These are phyloP conservation scores for Alaudala cheleensis DNA, from an alignment of 2,113 vertebrate species.

Conservation along the genomic window DNA sequence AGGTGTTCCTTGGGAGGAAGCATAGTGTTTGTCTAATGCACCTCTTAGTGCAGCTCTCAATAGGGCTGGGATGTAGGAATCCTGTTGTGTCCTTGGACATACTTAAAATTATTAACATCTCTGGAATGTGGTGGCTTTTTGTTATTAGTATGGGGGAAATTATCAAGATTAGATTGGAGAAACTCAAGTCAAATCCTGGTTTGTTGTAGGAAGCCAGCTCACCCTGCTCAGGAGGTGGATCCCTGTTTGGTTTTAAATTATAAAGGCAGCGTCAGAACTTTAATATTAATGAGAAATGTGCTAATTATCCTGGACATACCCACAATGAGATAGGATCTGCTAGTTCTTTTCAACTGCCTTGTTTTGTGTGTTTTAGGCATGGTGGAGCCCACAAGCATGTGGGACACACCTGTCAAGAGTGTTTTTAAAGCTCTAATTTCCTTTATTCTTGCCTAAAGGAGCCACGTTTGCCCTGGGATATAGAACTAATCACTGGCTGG, in stretches of 20 bases:
- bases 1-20: neutral
- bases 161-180: neutral
- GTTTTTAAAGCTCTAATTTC: neutral
- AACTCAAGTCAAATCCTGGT: neutral
- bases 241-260: neutral
- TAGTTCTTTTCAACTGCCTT: neutral
- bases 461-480: neutral
- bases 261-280: neutral
- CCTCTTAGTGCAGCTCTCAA: neutral
- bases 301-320: neutral
- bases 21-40: neutral
- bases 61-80: neutral
- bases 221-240: neutral
- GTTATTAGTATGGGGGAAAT: neutral
- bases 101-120: neutral
- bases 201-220: neutral
- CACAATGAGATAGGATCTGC: neutral
- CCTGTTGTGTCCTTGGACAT: neutral
- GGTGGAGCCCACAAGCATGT: rapidly evolving
- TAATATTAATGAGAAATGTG: neutral
- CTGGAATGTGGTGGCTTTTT: neutral
- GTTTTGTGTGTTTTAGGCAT: neutral
- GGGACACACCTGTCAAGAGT: neutral
- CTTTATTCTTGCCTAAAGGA: constrained; percentile 21
- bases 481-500: neutral